These are phyloP conservation scores for Nannoperca australis DNA, from an alignment of 2,797 vertebrate species.

Conservation along the genomic window DNA sequence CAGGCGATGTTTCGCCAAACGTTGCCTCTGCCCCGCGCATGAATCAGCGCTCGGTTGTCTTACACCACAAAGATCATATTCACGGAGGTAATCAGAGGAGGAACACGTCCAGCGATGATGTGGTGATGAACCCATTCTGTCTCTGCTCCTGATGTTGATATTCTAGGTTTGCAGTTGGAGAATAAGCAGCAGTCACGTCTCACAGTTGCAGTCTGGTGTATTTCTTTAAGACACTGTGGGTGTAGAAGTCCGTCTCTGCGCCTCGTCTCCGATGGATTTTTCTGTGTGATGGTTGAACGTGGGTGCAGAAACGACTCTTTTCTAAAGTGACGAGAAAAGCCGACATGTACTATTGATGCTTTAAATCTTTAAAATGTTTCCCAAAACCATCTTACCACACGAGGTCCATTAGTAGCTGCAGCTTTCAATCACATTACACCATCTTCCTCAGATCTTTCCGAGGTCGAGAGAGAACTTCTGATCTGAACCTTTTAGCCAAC, in stretches of 20 bases:
- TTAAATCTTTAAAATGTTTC: constrained; percentile 2
- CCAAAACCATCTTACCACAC: background rate
- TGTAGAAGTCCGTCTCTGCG: background rate
- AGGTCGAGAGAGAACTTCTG: background rate
- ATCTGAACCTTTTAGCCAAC: background rate
- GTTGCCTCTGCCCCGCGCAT: constrained; percentile 11
- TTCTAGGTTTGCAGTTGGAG: background rate
- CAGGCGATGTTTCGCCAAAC: constrained; percentile 38
- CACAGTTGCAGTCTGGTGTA: background rate
- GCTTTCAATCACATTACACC: background rate
- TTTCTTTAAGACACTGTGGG: background rate
- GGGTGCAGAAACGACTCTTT: background rate
- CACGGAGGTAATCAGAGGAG: constrained; percentile 5
- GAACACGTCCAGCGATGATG: background rate
- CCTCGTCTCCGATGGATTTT: constrained; percentile 2
- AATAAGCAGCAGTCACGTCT: background rate
- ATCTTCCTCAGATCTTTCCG: background rate
- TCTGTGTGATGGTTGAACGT: background rate
- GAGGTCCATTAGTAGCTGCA: background rate
- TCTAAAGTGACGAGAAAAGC: background rate
- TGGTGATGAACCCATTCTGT: background rate
- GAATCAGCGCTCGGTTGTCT: constrained; percentile 19
- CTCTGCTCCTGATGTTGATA: constrained; percentile 15
- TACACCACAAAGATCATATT: too few species aligned
- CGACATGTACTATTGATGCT: background rate